Percentiles rank a stretch among this genome's conserved stretches.
phyloP scores from a whole-genome alignment of 1,140 invertebrate genomes.

The Pseudoatta argentina region DNA sequence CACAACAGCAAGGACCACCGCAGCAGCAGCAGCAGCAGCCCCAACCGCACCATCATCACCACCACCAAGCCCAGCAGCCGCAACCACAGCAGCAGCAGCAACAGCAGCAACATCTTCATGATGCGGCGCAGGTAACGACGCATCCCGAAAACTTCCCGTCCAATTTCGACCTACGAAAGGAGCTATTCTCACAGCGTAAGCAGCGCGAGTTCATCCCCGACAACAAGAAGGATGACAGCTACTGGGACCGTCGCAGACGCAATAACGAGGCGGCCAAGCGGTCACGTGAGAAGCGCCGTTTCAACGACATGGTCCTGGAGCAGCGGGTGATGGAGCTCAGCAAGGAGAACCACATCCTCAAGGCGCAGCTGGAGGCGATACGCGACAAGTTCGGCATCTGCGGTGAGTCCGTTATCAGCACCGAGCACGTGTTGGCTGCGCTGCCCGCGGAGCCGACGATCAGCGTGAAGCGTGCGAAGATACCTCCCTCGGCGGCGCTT shows the following conservation, averaged over 20 bases:
- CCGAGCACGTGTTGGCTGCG: constrained; percentile 94
- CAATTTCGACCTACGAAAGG: constrained; percentile 89
- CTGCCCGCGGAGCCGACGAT: constrained; percentile 94
- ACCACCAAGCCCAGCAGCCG: constrained; percentile 70
- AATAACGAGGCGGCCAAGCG: constrained; percentile 99
- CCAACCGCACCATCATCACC: constrained; percentile 73
- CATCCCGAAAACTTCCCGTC: constrained; percentile 80
- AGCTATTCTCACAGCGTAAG: constrained; percentile 95
- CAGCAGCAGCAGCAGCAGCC: constrained; percentile 73
- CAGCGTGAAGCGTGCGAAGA: constrained; percentile 93
- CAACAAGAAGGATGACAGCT: constrained; percentile 98
- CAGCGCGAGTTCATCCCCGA: constrained; percentile 98
- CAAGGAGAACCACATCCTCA: constrained; percentile 97
- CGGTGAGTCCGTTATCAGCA: constrained; percentile 93
- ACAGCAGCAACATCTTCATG: constrained; percentile 74
- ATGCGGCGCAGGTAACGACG: constrained; percentile 72
- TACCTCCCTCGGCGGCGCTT: constrained; percentile 85
- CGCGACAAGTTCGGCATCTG: constrained; percentile 97
- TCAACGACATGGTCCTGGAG: constrained; percentile 99
- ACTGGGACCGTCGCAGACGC: constrained; percentile 97
- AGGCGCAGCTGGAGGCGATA: constrained; percentile 96
- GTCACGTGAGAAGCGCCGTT: constrained; percentile 97
- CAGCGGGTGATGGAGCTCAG: constrained; percentile 97
- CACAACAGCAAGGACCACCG: constrained; percentile 64
- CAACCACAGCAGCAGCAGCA: constrained; percentile 76